These are phyloP conservation scores for Hedya salicella DNA, from an alignment of 2,888 invertebrate species.

Conservation along the genomic window DNA sequence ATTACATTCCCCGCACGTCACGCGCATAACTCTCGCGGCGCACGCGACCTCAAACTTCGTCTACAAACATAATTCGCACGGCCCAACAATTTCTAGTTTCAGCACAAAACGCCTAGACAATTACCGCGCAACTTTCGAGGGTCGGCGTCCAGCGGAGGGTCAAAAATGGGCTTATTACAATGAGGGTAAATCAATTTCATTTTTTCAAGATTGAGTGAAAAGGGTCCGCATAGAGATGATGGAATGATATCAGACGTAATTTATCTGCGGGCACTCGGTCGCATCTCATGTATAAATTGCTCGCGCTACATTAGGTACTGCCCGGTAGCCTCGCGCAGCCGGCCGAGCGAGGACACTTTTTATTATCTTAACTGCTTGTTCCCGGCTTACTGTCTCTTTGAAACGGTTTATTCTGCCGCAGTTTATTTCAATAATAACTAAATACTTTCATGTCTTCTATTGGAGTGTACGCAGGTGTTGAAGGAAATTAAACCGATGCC, in stretches of 20 bases:
- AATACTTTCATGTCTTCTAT: not conserved
- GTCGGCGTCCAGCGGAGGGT: slow-evolving; percentile 16
- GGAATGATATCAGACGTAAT: slow-evolving; percentile 41
- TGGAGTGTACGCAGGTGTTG: slow-evolving; percentile 6
- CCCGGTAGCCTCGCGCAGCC: too few relatives aligned
- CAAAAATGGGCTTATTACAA: slow-evolving; percentile 38
- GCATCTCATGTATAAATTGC: slow-evolving; percentile 40
- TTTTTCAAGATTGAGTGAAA: slow-evolving; percentile 42
- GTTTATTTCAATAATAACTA: not conserved
- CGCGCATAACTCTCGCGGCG: not conserved
- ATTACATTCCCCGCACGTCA: slow-evolving; percentile 4
- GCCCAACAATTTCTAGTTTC: slow-evolving; percentile 5
- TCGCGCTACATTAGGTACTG: slow-evolving; percentile 24
- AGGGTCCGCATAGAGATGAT: slow-evolving; percentile 33
- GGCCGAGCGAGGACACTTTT: not conserved
- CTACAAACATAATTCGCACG: not conserved
- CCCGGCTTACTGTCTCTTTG: slow-evolving; percentile 3
- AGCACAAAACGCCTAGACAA: slow-evolving; percentile 19
- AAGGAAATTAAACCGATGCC: slow-evolving; percentile 22
- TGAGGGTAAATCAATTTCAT: slow-evolving; percentile 43
- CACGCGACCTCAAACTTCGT: not conserved
- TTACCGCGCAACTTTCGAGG: slow-evolving; percentile 13
- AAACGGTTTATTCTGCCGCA: not conserved
- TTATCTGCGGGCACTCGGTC: slow-evolving; percentile 32
- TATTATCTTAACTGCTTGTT: slow-evolving; percentile 19